Base-by-base conservation (phyloP, 2,113 vertebrate genomes). In the Xenus cinereus region DNA sequence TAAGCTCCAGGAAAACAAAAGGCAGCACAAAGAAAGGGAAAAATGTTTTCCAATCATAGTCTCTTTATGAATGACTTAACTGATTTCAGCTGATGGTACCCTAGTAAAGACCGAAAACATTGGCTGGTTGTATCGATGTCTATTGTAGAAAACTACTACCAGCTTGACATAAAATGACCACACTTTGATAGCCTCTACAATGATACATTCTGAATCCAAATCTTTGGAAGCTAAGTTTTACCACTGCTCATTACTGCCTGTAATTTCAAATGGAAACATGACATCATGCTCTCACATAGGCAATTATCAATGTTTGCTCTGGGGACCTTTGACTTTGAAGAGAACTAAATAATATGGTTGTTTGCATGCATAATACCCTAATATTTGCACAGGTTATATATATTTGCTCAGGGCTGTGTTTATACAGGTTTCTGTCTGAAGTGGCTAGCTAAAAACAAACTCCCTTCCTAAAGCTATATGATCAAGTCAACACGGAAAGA, bases 391-490 rank as follows among this genome's bases (percentile, higher is more conserved):
- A 66, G 86, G 37, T 15, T 77, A 26, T 30, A 93, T 88, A 62
- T 83, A 63, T 94, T 94, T 96, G 64, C 35, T 27, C 33, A 63
- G 28, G 57, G 12, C 27, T 78, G 37, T 86, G 80, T 87, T 90
- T 92, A 72, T 81, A 69, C 23, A 81, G 73, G 76, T 56, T 92
- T 10, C 77, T 84, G 46, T 67, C 76, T 94, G 89, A 94, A 95
- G 86, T 41, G 86, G 43, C n/a, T 77, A 74, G 54, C 50, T 93
- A 45, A 69, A 84, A 94, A 17, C 71, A 75, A 79, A 35, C 53
- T 60, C 82, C 41, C 18, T 77, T 84, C 45, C 33, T 46, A 56
- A 73, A 93, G 43, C 57, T 39, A 18, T 48, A 41, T 0, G 8
- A 18, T 48, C 53, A 18, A 7, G 57, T 35, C 53, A 57, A 24